A percentile compares a stretch with the other conserved stretches of the same genome.
Evolutionary conservation across 64 coral and sea anemone species (phyloP).

Genomic region (Porites lutea): DNA sequence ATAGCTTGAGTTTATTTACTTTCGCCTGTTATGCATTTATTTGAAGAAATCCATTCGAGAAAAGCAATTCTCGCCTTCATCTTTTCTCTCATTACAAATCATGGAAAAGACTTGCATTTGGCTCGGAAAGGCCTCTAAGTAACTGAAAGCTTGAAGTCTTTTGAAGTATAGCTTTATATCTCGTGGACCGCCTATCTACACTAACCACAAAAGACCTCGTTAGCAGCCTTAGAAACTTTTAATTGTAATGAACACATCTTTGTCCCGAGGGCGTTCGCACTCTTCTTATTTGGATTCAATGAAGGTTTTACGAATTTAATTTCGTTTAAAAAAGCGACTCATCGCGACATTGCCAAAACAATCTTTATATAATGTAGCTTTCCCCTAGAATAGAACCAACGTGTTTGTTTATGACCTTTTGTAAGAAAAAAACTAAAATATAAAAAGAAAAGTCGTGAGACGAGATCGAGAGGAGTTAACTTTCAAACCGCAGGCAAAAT

Average conservation of each 20-base stretch:
- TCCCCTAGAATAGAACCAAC: background rate
- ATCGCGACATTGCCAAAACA: background rate
- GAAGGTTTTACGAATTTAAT: constrained; percentile 1
- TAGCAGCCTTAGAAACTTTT: constrained; percentile 28
- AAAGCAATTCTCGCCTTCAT: background rate
- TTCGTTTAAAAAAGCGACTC: background rate
- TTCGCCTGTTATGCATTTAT: constrained; percentile 13
- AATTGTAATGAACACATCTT: constrained; percentile 47
- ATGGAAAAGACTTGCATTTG: background rate
- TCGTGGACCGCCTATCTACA: constrained; percentile 1
- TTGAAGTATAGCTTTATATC: background rate
- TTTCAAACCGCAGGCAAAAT: background rate
- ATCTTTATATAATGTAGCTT: background rate
- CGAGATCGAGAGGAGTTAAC: background rate
- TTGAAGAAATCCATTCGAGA: background rate
- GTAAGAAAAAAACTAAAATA: background rate
- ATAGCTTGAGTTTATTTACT: constrained; percentile 32
- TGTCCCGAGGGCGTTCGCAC: constrained; percentile 30
- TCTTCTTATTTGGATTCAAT: constrained; percentile 16
- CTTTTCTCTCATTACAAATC: background rate
- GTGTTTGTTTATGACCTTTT: constrained; percentile 12
- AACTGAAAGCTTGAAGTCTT: background rate
- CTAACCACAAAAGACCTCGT: constrained; percentile 20
- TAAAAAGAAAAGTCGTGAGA: background rate
- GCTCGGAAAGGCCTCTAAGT: background rate